Evolutionary conservation across 2,113 vertebrate species (phyloP), one percentile per base, ranked within the genome.

Genomic region (Podarcis raffonei): DNA sequence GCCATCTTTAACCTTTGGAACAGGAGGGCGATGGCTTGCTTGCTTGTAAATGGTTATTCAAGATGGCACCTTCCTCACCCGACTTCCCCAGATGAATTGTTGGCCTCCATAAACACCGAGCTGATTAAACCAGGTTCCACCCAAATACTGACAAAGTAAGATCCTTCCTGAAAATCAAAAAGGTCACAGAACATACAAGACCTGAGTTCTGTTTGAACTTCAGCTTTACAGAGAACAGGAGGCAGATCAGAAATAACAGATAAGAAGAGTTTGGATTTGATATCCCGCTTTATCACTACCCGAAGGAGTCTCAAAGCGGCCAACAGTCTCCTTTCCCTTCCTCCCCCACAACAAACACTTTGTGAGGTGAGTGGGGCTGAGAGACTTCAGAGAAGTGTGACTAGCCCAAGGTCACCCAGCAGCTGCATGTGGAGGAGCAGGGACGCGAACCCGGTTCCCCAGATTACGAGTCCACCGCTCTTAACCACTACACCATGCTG

Each of bases 91-190:
- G 84, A 74, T 59, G 59, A 79, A 20, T 53, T 89, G 13, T 23
- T 85, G 18, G 32, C 37, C 68, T 62, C 68, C n/a, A 83, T 87
- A 53, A 53, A 27, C 37, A 15, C 66, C 53, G 83, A 62, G 23
- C 6, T 89, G 81, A 89, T 89, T 86, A 92, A 68, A 84, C 9
- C 2, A 37, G 86, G 6, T 53, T 88, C 39, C 5, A 4, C 42
- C 90, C 88, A 87, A 81, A 79, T 68, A 6, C 9, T 32, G 3
- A 35, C 91, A 20, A 75, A 85, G 69, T 69, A 0, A 57, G 37
- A n/a, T 57, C 37, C 59, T 93, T 91, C 35, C 85, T 57, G 69
- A 3, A 42, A 85, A n/a, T 48, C 23, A 79, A 62, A 20, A 35
- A 30, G 81, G 74, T 57, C 59, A 9, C 4, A 65, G 81, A 71